A percentile compares a stretch with the other conserved stretches of the same genome.
These are phyloP conservation scores for Synergus itoensis DNA, from an alignment of 2,888 invertebrate species.

Conservation along the genomic window DNA sequence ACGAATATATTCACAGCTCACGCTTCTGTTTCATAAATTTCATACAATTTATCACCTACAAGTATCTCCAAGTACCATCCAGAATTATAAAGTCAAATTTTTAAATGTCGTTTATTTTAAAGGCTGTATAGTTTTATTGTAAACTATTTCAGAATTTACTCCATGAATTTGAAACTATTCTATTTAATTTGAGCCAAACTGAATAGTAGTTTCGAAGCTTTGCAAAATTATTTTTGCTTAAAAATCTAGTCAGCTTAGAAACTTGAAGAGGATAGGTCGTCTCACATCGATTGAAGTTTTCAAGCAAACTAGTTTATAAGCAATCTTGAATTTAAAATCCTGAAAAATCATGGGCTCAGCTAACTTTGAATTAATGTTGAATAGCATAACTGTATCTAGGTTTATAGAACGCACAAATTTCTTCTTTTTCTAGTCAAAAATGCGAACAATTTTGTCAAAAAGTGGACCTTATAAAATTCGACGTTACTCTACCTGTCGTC, in stretches of 20 bases:
- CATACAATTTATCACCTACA: neutral
- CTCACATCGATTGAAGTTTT: neutral
- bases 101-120: neutral
- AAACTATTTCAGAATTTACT: neutral
- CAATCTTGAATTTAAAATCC: neutral
- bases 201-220: neutral
- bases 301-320: neutral
- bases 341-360: neutral
- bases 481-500: neutral
- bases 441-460: neutral
- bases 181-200: no score
- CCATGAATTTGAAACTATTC: no score
- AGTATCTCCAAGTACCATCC: neutral
- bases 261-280: neutral
- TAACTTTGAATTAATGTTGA: neutral
- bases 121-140: no score
- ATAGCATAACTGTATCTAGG: neutral
- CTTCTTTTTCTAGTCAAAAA: neutral
- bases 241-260: neutral
- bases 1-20: constrained; percentile 5
- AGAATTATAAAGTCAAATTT: neutral
- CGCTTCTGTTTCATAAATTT: neutral
- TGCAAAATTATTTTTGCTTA: neutral
- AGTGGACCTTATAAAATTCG: neutral
- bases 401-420: neutral